Evolutionary conservation across 2,113 vertebrate species (phyloP).

Genomic region (Aleadryas rufinucha): DNA sequence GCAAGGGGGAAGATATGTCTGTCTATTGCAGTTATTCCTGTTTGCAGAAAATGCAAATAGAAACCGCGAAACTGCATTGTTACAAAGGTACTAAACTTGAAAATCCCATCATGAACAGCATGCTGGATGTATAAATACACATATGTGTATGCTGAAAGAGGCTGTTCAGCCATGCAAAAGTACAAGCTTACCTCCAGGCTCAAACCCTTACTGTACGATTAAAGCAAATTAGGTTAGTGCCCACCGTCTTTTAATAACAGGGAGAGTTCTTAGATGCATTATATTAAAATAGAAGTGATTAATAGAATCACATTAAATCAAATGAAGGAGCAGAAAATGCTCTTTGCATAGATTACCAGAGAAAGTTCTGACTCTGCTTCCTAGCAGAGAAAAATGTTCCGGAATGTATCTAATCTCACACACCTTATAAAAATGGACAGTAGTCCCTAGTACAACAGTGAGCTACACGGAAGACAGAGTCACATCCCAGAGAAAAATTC

Average conservation of each 20-base stretch:
- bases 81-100: not conserved
- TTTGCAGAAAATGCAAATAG: not conserved
- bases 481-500: not conserved
- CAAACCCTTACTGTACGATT: not conserved
- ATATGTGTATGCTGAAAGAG: not conserved
- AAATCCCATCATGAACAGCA: not conserved
- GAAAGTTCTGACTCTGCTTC: not conserved
- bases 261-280: not conserved
- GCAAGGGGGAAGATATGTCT: not conserved
- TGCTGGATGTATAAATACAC: not conserved
- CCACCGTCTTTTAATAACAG: not conserved
- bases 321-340: not conserved
- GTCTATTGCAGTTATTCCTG: not conserved
- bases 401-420: slow-evolving; percentile 22
- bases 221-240: not conserved
- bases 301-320: not conserved
- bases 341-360: not conserved
- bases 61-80: not conserved
- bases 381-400: not conserved
- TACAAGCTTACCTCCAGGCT: not conserved
- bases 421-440: slow-evolving; percentile 25
- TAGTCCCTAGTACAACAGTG: not conserved
- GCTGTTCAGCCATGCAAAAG: not conserved
- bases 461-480: not conserved
- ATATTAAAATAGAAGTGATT: not conserved